phyloP scores from a whole-genome alignment of 2,797 vertebrate species.

The Tenualosa thibaudeaui region DNA sequence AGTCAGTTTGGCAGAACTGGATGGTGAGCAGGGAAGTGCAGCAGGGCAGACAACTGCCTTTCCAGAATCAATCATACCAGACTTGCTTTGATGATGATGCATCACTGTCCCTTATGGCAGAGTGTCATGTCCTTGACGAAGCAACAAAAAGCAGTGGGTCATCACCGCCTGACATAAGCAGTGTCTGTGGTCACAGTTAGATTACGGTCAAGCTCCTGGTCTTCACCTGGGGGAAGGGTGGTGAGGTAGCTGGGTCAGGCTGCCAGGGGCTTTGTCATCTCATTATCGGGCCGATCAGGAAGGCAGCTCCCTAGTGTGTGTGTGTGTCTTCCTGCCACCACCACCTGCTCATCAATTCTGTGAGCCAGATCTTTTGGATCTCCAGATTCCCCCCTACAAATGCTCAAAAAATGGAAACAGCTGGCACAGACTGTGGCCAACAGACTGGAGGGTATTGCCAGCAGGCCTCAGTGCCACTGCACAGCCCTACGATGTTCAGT shows the following conservation, averaged over 20 bases:
- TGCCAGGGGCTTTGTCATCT: not conserved
- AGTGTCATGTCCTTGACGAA: not conserved
- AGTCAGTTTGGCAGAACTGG: not conserved
- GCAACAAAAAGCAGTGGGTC: not conserved
- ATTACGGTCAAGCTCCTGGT: not conserved
- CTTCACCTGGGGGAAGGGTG: not conserved
- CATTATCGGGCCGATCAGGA: not conserved
- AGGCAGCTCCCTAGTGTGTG: not conserved
- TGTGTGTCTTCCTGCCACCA: not conserved
- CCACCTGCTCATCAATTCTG: not conserved
- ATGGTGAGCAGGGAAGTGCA: not conserved
- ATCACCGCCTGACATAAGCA: not conserved
- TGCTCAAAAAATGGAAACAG: not conserved
- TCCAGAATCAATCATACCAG: not conserved
- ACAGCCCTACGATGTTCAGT: not conserved
- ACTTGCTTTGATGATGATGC: not conserved
- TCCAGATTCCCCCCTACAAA: not conserved
- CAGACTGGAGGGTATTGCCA: not conserved
- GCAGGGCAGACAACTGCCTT: not conserved
- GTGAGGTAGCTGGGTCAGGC: not conserved
- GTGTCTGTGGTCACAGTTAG: not conserved
- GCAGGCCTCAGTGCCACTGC: not conserved
- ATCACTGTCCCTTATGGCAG: not conserved
- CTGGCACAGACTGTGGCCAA: not conserved
- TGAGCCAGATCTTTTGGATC: not conserved